Conservation (phyloP, 1,140 invertebrate species). For the Neodiprion virginianus region DNA sequence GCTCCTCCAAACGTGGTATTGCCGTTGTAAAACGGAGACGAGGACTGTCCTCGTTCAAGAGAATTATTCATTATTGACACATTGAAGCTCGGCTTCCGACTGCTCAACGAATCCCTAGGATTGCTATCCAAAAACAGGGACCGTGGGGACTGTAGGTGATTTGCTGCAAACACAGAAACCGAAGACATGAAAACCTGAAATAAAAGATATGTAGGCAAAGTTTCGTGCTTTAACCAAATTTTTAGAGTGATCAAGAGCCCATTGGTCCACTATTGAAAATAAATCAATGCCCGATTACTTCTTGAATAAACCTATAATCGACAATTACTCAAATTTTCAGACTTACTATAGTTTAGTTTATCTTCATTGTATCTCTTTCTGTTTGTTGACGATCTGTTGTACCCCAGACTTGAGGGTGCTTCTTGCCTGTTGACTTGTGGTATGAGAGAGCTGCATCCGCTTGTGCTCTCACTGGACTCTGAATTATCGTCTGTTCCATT, state of each 20-base stretch:
- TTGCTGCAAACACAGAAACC: conserved; percentile 39
- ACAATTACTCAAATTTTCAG: background rate
- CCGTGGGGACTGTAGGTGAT: conserved; percentile 51
- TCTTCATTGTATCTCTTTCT: conserved; percentile 52
- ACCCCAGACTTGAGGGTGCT: conserved; percentile 39
- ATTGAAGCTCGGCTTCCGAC: conserved; percentile 66
- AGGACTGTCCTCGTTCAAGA: conserved; percentile 40
- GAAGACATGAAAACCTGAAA: background rate
- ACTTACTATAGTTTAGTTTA: conserved; percentile 51
- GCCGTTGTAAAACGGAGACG: conserved; percentile 83
- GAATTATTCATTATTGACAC: conserved; percentile 60
- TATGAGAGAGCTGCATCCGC: conserved; percentile 62
- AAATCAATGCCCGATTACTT: background rate
- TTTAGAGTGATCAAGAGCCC: background rate
- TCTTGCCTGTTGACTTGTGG: conserved; percentile 58
- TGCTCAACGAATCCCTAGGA: conserved; percentile 55
- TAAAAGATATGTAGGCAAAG: background rate
- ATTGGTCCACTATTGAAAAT: background rate
- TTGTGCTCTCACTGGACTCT: conserved; percentile 63
- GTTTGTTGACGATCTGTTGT: conserved; percentile 41
- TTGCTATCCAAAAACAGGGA: conserved; percentile 51
- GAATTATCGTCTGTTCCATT: conserved; percentile 61
- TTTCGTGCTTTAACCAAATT: background rate
- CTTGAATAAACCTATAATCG: too few relatives aligned
- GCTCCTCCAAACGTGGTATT: conserved; percentile 82